Base-by-base conservation (phyloP, 2,113 vertebrate species). In the Galbula dea region DNA sequence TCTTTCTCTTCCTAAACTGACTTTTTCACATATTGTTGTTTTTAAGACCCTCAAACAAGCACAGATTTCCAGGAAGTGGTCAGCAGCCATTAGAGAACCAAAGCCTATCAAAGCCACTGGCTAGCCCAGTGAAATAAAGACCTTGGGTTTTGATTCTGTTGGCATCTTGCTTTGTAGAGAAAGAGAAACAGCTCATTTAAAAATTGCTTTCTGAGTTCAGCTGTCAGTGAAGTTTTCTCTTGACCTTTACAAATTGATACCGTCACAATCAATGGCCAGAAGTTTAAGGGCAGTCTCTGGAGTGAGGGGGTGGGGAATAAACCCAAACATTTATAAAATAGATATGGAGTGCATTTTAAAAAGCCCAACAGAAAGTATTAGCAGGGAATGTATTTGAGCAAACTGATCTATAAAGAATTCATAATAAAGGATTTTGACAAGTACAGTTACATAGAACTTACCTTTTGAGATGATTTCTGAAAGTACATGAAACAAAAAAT, bases 231-330 rank as follows among this genome's bases (percentile, higher is more conserved):
- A 79, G 89, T 57, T 91, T 83, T 96, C 82, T 61, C 34, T 52
- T 95, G 89, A 91, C 83, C 93, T 96, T 93, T 94, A 78, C 86
- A 89, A 92, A 95, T 90, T 95, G 90, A 90, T 92, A 37, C 51
- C 1, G 20, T 88, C 90, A 87, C 88, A 93, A 93, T 93, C 91
- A 78, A 95, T 90, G 83, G 84, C 17, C 75, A 79, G 73, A 81
- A 91, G 62, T 89, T 93, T 85, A 86, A 93, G 85, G 74, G 69
- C 66, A 62, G 37, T 75, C 89, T 82, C 81, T 52, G 62, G 78
- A 79, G 67, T 7, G 26, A 17, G 15, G 18, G 15, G 32, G 26
- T 21, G 3, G 2, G 61, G 59, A 69, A 58, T 61, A 78, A 95
- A 86, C 51, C 24, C n/a, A 82, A 84, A 65, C n/a, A 24, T 68